Conservation (phyloP, 2,888 invertebrate species). For the Taphrorychus bicolor region DNA sequence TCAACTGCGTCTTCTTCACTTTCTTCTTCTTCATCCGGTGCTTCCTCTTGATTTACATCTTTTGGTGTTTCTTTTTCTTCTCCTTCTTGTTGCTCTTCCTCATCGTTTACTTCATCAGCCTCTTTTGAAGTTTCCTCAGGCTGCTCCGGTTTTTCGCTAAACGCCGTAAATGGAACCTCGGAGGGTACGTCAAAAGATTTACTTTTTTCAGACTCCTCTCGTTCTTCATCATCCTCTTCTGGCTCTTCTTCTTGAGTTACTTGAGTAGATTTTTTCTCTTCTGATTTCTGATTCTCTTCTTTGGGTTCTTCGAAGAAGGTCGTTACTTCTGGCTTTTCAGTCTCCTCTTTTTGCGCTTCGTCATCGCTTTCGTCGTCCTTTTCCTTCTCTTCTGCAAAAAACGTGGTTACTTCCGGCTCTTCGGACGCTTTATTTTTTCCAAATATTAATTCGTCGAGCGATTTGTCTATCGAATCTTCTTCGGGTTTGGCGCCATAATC, state of each 20-base stretch:
- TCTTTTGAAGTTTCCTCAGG: background rate
- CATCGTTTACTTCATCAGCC: background rate
- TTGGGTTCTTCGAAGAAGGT: slow-evolving; percentile 9
- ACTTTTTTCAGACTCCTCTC: background rate
- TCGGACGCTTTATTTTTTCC: background rate
- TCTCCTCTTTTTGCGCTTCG: slow-evolving; percentile 17
- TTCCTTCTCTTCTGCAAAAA: background rate
- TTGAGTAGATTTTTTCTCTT: background rate
- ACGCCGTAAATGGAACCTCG: background rate
- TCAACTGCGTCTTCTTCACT: background rate
- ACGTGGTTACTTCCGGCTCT: background rate
- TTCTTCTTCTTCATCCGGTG: slow-evolving; percentile 1
- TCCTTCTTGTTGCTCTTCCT: background rate
- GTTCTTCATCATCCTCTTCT: slow-evolving; percentile 8
- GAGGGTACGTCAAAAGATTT: background rate
- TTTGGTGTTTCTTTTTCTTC: background rate
- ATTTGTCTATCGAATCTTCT: background rate
- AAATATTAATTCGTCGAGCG: background rate
- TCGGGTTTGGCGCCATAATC: background rate
- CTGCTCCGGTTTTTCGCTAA: background rate
- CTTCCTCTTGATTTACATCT: slow-evolving; percentile 3
- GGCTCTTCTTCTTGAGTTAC: slow-evolving; percentile 5
- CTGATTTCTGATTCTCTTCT: background rate
- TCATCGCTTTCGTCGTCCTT: background rate
- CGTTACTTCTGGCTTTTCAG: slow-evolving; percentile 6